Percentiles rank a stretch among this genome's conserved stretches.
phyloP scores from a whole-genome alignment of 2,113 vertebrate species.

The Sinocyclocheilus rhinocerous region DNA sequence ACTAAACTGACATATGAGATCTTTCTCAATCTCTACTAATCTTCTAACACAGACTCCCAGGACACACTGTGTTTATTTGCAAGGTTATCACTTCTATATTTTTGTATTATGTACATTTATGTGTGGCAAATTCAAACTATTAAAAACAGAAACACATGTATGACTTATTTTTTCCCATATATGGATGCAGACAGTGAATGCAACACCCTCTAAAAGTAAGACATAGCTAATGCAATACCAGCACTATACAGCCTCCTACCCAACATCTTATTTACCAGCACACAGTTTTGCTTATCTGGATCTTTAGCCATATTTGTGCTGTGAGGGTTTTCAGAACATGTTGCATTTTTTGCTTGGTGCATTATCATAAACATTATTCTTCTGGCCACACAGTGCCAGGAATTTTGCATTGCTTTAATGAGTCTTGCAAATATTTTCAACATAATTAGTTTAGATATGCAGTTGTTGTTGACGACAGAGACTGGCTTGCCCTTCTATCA shows the following conservation, averaged over 20 bases:
- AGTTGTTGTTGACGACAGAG: not conserved
- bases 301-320: not conserved
- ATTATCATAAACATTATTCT: not conserved
- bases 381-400: not conserved
- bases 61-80: no score
- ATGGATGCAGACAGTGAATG: not conserved
- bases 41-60: no score
- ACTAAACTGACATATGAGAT: no score
- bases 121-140: no score
- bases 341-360: not conserved
- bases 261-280: no score
- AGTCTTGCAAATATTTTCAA: not conserved
- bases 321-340: not conserved
- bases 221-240: not conserved
- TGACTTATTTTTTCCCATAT: not conserved
- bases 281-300: conserved; percentile 20
- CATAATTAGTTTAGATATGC: not conserved
- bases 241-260: no score
- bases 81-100: no score
- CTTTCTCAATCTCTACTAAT: no score
- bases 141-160: not conserved
- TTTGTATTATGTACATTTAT: no score
- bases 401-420: not conserved
- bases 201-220: not conserved
- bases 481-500: not conserved